Evolutionary conservation across 2,888 invertebrate species (phyloP).

Genomic region (Sturmia bella): DNA sequence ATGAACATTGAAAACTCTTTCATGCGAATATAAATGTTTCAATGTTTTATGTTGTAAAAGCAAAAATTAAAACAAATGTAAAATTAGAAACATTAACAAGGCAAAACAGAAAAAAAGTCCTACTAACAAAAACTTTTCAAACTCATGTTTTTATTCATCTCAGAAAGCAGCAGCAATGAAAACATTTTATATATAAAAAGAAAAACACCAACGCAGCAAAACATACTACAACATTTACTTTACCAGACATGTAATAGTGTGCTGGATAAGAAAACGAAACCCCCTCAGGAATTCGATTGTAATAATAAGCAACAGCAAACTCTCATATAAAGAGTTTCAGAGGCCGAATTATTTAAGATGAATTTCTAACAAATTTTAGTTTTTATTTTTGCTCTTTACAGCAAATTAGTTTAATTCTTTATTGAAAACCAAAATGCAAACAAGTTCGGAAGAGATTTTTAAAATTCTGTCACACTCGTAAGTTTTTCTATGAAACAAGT

Average conservation of each 20-base stretch:
- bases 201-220: not conserved
- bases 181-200: conserved; percentile 21
- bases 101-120: conserved; percentile 27
- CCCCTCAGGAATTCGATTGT: not conserved
- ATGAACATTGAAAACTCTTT: conserved; percentile 36
- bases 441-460: too few species aligned
- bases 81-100: conserved; percentile 50
- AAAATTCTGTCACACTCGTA: too few species aligned
- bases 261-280: not conserved
- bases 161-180: conserved; percentile 59
- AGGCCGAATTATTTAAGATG: not conserved
- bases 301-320: not conserved
- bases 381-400: too few species aligned
- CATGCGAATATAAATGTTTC: conserved; percentile 55
- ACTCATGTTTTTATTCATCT: conserved; percentile 66
- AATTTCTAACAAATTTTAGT: too few species aligned
- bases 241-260: not conserved
- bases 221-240: conserved; percentile 14
- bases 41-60: conserved; percentile 59
- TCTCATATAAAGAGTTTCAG: not conserved
- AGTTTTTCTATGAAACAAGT: too few species aligned
- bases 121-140: conserved; percentile 61
- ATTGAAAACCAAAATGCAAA: too few species aligned
- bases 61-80: conserved; percentile 27
- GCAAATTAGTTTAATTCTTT: too few species aligned